Percentiles rank a stretch among this genome's conserved stretches.
Conservation (phyloP, 2,888 invertebrate species). For the Amblyteles armatorius region DNA sequence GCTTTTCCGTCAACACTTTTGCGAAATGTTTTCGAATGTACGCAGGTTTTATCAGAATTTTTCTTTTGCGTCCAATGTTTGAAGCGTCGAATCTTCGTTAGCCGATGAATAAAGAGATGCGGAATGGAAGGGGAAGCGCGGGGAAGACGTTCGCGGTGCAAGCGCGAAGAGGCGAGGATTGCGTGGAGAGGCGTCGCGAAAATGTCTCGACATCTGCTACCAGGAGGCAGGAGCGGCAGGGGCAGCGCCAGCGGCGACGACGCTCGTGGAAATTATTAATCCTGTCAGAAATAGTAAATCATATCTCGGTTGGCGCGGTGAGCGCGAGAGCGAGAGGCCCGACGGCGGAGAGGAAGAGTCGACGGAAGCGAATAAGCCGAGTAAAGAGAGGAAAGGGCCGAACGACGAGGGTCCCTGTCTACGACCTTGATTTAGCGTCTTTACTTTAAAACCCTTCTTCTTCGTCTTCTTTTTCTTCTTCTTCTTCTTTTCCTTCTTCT, state of each 20-base stretch:
- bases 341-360: conserved; percentile 46
- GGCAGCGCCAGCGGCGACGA: conserved; percentile 61
- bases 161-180: conserved; percentile 55
- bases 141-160: not conserved
- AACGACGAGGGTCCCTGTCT: conserved; percentile 70
- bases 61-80: not conserved
- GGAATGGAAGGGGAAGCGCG: not conserved
- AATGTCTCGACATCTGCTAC: conserved; percentile 83
- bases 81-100: not conserved
- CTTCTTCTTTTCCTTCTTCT: not conserved
- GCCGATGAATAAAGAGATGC: not conserved
- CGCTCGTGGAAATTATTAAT: conserved; percentile 81
- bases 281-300: conserved; percentile 82
- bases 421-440: conserved; percentile 81
- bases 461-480: conserved; percentile 29
- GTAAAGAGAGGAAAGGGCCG: conserved; percentile 54
- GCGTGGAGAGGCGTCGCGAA: conserved; percentile 69
- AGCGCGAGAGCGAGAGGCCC: conserved; percentile 55
- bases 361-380: conserved; percentile 58
- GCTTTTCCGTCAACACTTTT: no score
- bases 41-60: not conserved
- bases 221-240: conserved; percentile 65
- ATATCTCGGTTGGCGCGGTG: conserved; percentile 70
- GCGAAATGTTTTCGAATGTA: not conserved
- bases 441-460: conserved; percentile 74